Percentiles rank a stretch among this genome's conserved stretches.
These are phyloP conservation scores for Eptesicus fuscus DNA, from an alignment of 2,113 vertebrate species.

Conservation along the genomic window DNA sequence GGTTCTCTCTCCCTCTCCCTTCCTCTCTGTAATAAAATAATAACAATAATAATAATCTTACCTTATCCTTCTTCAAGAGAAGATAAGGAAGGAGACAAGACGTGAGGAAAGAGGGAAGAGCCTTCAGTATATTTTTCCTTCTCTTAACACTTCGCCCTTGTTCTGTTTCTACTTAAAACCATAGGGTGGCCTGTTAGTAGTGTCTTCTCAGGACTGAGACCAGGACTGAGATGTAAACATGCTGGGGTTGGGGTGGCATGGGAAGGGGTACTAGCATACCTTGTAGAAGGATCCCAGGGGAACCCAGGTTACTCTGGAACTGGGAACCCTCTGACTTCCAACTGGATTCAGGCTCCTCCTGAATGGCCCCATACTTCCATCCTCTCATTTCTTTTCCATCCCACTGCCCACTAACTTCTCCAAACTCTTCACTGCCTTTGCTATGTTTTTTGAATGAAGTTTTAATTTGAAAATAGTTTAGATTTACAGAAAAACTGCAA, in stretches of 20 bases:
- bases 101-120: neutral
- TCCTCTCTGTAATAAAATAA: too few species aligned
- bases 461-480: constrained; percentile 4
- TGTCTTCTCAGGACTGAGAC: neutral
- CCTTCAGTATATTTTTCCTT: neutral
- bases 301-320: neutral
- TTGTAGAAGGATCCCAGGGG: neutral
- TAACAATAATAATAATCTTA: too few species aligned
- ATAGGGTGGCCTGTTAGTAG: neutral
- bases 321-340: neutral
- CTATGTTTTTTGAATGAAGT: neutral
- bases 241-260: neutral
- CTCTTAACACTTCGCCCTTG: neutral
- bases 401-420: neutral
- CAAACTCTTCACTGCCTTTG: neutral
- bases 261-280: neutral
- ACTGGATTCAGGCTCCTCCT: neutral
- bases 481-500: neutral
- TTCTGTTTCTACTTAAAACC: neutral
- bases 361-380: neutral
- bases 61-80: neutral
- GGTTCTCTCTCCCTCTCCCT: too few species aligned
- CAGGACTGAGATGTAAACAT: neutral
- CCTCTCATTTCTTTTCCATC: neutral
- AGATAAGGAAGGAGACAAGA: neutral